Percentiles rank a stretch among this genome's conserved stretches.
phyloP scores from a whole-genome alignment of 2,797 vertebrate genomes.

The Hoplostethus mediterraneus region DNA sequence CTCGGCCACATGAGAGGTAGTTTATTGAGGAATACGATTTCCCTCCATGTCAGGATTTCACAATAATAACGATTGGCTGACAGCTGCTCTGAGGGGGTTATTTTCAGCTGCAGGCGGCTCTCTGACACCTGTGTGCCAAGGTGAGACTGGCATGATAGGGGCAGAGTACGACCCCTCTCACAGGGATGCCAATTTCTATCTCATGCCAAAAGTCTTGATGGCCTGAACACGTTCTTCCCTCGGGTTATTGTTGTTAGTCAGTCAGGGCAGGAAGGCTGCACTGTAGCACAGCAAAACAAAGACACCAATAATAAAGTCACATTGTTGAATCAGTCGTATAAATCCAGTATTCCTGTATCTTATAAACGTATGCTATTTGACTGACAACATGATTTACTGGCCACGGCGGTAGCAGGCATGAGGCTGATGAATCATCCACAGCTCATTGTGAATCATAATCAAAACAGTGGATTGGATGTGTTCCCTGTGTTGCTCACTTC shows the following conservation, averaged over 20 bases:
- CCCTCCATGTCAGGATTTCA: slow-evolving; percentile 42
- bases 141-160: slow-evolving; percentile 54
- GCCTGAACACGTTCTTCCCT: slow-evolving; percentile 26
- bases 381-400: slow-evolving; percentile 20
- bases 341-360: slow-evolving; percentile 28
- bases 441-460: slow-evolving; percentile 70
- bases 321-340: too few species aligned
- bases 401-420: slow-evolving; percentile 41
- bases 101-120: slow-evolving; percentile 65
- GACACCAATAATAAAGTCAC: not conserved
- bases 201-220: slow-evolving; percentile 35
- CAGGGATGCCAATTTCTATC: slow-evolving; percentile 28
- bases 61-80: slow-evolving; percentile 41
- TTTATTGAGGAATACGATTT: slow-evolving; percentile 39
- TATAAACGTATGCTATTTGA: slow-evolving; percentile 28
- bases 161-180: slow-evolving; percentile 54
- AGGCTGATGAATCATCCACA: slow-evolving; percentile 46
- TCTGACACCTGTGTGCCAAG: slow-evolving; percentile 71
- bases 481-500: slow-evolving; percentile 69
- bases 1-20: slow-evolving; percentile 13
- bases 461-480: slow-evolving; percentile 67
- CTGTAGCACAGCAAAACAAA: slow-evolving; percentile 2
- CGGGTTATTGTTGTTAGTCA: slow-evolving; percentile 26
- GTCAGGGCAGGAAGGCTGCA: not conserved
- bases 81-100: slow-evolving; percentile 65